A percentile compares a stretch with the other conserved stretches of the same genome.
These are phyloP conservation scores for Antitype chi DNA, from an alignment of 2,888 invertebrate genomes.

Conservation along the genomic window DNA sequence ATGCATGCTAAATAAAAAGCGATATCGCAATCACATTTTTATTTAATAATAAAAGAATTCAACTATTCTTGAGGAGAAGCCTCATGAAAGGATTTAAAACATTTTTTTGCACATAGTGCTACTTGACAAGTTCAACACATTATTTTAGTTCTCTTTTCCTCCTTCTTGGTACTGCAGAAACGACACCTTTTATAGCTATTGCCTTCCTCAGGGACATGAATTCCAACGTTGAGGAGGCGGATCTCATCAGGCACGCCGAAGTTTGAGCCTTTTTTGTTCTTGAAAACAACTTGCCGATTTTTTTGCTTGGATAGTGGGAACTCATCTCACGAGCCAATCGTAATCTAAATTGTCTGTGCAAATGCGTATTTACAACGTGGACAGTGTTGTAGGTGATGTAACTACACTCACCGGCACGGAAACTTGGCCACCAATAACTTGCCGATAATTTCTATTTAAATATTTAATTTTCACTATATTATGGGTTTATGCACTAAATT, in stretches of 20 bases:
- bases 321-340: constrained; percentile 16
- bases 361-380: constrained; percentile 7
- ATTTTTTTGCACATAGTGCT: constrained; percentile 18
- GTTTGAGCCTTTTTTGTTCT: background rate
- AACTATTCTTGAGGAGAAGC: constrained; percentile 11
- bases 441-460: too few species aligned
- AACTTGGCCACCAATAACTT: too few species aligned
- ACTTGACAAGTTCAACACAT: constrained; percentile 10
- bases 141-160: constrained; percentile 19
- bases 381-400: background rate
- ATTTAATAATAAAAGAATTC: background rate
- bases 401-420: too few species aligned
- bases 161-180: background rate
- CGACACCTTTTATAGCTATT: constrained; percentile 18
- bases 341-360: constrained; percentile 13
- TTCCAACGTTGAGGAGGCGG: constrained; percentile 2
- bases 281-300: background rate
- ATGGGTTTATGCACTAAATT: too few species aligned
- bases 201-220: background rate
- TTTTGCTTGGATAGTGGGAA: background rate
- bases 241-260: constrained; percentile 22
- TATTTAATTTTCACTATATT: too few species aligned
- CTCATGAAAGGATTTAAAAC: constrained; percentile 23
- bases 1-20: background rate
- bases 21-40: background rate